A percentile compares a stretch with the other conserved stretches of the same genome.
Conservation (phyloP, 2,797 vertebrate species). For the Sternotherus odoratus region DNA sequence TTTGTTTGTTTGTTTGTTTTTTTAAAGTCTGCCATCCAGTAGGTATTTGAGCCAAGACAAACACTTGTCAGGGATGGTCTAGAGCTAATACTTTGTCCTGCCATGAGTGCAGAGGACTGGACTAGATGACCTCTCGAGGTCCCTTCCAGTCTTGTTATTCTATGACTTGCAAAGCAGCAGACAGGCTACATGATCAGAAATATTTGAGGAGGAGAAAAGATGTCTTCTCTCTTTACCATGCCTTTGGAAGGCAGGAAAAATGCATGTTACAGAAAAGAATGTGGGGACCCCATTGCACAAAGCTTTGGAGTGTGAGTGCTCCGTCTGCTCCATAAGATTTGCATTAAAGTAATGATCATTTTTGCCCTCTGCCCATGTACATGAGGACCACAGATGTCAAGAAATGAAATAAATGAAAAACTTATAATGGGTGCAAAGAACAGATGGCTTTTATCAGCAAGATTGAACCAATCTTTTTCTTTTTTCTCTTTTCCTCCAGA, state of each 20-base stretch:
- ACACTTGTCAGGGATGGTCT: too few relatives aligned
- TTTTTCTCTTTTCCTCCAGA: conserved; percentile 74
- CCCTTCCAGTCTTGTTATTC: too few relatives aligned
- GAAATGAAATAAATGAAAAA: conserved; percentile 29
- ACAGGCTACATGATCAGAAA: conserved; percentile 24
- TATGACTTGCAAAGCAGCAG: conserved; percentile 44
- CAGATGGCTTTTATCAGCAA: conserved; percentile 41
- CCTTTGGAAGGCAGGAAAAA: not conserved
- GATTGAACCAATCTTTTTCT: conserved; percentile 64
- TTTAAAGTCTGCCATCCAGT: not conserved
- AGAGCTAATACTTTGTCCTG: too few relatives aligned
- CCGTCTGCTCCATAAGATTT: conserved; percentile 21
- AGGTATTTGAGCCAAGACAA: not conserved
- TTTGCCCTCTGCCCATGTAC: not conserved
- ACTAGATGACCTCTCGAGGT: too few relatives aligned
- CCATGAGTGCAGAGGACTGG: too few relatives aligned
- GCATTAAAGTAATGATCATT: not conserved
- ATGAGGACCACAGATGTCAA: not conserved
- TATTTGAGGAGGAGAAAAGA: not conserved
- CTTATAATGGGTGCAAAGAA: not conserved
- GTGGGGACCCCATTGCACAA: not conserved
- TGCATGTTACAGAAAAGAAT: not conserved
- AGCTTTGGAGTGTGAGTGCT: not conserved
- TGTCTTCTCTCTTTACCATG: not conserved
- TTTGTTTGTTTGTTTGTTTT: too few relatives aligned